A percentile compares a stretch with the other conserved stretches of the same genome.
phyloP scores from a whole-genome alignment of 2,797 vertebrate genomes.

The Chloroceryle inda region DNA sequence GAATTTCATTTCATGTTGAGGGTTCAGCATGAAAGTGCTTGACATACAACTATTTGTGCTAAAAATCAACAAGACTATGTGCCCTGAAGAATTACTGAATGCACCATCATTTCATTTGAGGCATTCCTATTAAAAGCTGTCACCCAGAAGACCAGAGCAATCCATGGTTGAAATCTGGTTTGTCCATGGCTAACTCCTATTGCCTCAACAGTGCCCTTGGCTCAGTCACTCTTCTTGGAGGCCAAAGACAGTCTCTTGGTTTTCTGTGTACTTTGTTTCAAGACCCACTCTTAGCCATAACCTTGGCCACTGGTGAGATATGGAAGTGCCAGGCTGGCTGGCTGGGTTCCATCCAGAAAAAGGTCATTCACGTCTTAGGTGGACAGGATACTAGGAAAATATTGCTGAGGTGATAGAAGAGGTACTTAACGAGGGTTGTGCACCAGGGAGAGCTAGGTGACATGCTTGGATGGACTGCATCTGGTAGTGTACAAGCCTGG shows the following conservation, averaged over 20 bases:
- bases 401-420: not conserved
- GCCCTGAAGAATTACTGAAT: not conserved
- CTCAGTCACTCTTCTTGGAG: not conserved
- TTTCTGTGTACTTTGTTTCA: not conserved
- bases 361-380: not conserved
- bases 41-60: not conserved
- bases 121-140: not conserved
- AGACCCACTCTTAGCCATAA: not conserved
- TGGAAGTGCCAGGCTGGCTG: not conserved
- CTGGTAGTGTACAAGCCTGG: not conserved
- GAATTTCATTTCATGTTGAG: not conserved
- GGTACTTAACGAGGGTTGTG: not conserved
- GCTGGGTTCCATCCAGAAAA: not conserved
- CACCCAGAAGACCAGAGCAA: not conserved
- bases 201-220: not conserved
- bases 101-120: not conserved
- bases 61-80: not conserved
- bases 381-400: not conserved
- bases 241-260: accelerated
- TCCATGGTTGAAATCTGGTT: not conserved
- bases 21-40: not conserved
- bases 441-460: not conserved
- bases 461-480: not conserved
- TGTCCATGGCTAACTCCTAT: not conserved
- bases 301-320: not conserved